A percentile compares a stretch with the other conserved stretches of the same genome.
phyloP scores from a whole-genome alignment of 2,113 vertebrate species.

The Onychostruthus taczanowskii region DNA sequence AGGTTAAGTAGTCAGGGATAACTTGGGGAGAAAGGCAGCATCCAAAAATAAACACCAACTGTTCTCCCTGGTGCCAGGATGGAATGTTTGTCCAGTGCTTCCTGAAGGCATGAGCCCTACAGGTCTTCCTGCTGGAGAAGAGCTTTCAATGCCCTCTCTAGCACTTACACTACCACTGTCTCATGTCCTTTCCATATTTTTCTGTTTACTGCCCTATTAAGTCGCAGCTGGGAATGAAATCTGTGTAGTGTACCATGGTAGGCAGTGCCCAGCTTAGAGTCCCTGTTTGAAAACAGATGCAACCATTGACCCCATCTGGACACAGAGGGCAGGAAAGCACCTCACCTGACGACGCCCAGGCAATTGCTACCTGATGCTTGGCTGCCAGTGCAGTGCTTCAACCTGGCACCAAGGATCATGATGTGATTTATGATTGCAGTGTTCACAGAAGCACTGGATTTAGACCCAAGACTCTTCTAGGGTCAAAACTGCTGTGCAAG shows the following conservation, averaged over 20 bases:
- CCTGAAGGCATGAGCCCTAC: background rate
- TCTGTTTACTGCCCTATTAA: background rate
- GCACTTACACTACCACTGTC: too few relatives aligned
- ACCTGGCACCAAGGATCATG: background rate
- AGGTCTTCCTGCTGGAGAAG: background rate
- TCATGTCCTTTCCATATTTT: background rate
- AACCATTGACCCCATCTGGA: background rate
- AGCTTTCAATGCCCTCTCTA: background rate
- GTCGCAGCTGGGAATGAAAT: background rate
- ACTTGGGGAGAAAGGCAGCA: background rate
- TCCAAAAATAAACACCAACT: background rate
- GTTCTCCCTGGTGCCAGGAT: background rate
- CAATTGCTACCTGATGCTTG: background rate
- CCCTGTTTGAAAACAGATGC: background rate
- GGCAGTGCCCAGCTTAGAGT: background rate
- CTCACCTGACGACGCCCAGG: background rate
- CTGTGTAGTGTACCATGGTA: background rate
- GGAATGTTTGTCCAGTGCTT: background rate
- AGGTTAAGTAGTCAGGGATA: background rate
- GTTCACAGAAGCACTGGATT: background rate
- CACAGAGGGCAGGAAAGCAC: background rate
- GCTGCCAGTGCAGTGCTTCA: background rate
- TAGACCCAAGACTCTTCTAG: background rate
- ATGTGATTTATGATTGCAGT: background rate
- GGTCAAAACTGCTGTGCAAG: background rate